Base-by-base conservation (phyloP, 2,113 vertebrate species). In the Phalacrocorax pelagicus region DNA sequence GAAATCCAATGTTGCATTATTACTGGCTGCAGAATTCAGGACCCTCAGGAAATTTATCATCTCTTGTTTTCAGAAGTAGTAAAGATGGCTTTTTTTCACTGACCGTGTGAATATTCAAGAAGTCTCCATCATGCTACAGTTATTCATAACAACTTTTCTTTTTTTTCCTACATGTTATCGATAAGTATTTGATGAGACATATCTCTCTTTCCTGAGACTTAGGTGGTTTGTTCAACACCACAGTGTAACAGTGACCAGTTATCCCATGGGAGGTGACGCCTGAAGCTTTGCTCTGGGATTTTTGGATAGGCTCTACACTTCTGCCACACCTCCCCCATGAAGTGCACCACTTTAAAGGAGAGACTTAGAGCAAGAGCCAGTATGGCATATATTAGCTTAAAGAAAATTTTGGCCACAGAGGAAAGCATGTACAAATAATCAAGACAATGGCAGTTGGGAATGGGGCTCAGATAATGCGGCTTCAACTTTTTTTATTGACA, bases 261-360 rank as follows among this genome's bases (percentile, higher is more conserved):
- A 46, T 2, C 4, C 18, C 3, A 2, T 1, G 17, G 21, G 12
- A 78, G 5, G 14, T 65, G 55, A 75, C 12, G 42, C 8, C 2
- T 71, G 75, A 80, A 86, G 24, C 3, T 78, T 84, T 5, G 4
- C 12, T 55, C 32, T 69, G 36, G 6, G 4, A 5, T 34, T 57
- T 63, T 44, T 72, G 49, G 13, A 22, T 22, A 47, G 22, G 9
- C 6, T 65, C 54, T 80, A 32, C 3, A 40, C 5, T 82, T 80
- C 44, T 80, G 66, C 29, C 79, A 55, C 26, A 69, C 12, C 11
- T 69, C 72, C 32, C 30, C 69, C 26, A 32, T 1, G 2, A 88
- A 6, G 9, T 49, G 19, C 8, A 1, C 21, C 18, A 19, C 29
- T 71, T 93, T 59, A 46, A 81, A 74, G 27, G 40, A 70, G 17